Evolutionary conservation across 1,140 invertebrate species (phyloP), one percentile per base, ranked within the genome.

Genomic region (Lepidurus packardi): DNA sequence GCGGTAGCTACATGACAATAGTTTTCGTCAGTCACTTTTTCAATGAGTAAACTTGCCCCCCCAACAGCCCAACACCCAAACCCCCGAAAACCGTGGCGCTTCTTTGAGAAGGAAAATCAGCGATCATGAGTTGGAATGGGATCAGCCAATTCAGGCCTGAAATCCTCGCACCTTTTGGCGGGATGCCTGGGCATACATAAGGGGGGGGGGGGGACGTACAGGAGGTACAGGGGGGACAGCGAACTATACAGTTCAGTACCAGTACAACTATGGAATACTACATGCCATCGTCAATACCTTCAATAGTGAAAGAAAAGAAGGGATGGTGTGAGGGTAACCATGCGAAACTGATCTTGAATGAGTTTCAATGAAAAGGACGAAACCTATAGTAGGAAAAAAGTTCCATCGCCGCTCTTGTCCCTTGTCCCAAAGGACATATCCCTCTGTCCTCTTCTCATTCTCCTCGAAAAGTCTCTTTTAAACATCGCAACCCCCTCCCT

Each of bases 361-460:
- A 65, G 53, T 65, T 65, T 65, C 53, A 65, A 65, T 65, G 53
- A 65, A 65, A 65, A 65, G 53, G 53, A 65, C 53, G 53, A 65
- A 65, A 65, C 53, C 21, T 65, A 34, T 34, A 21, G 53, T 65
- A 16, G 53, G 4, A 34, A 34, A 34, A 34, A 34, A 65, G 53
- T 65, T 65, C 53, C 53, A 65, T 65, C 53, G 21, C 53, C 53
- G 53, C 53, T 65, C 53, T 65, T 65, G 53, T 65, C 13, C 34
- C 34, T 34, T 34, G 34, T 34, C 34, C 34, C 53, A 21, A 65
- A 21, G 53, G 53, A 65, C 53, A 65, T 65, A 65, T 65, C 53
- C 53, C 53, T 65, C 53, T 34, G 34, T 65, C 53, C 13, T 65
- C 53, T 65, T 65, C 21, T 65, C 53, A 65, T 65, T 65, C 53